Base-by-base conservation (phyloP, 1,140 invertebrate species). In the Meloidogyne floridensis region DNA sequence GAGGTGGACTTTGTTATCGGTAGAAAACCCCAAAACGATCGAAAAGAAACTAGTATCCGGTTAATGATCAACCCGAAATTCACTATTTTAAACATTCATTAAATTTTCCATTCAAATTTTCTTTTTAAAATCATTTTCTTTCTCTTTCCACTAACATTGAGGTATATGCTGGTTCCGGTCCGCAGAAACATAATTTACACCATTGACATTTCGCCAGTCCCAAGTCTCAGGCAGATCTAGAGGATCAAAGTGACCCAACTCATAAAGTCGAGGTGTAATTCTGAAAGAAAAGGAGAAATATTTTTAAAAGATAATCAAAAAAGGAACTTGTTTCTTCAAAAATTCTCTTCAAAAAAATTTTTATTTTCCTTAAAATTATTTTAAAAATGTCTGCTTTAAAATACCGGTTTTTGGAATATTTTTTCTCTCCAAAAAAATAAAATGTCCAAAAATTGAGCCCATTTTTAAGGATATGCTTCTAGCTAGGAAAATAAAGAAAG, bases 121-220 rank as follows among this genome's bases (percentile, higher is more conserved):
- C 18, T 69, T 32, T 32, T 32, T 32, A 32, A 32, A 32, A 32
- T 32, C 32, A n/a, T 47, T 15, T 51, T 51, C 15, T 76, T 73
- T 70, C 65, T 84, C 53, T 82, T 43, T 20, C 1, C 53, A 78
- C 83, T 15, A 54, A 88, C 88, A 89, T 81, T 88, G 87, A 51
- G 88, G 88, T 83, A 89, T 89, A 75, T 89, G 88, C 75, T 89
- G 88, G 75, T 92, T 92, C 72, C 92, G 84, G 65, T 91, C 91
- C 18, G 90, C 87, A 72, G 91, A 91, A n/a, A 83, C 87, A 83
- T 90, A 92, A 80, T 92, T 92, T 32, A 83, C 86, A 2, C 91
- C 91, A 81, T 89, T 90, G 4, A 91, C 83, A 84, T 92, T 91
- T 81, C 92, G 84, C 92, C 92, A 92, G 81, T 92, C 92, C 89